These are phyloP conservation scores for Lithobates sylvaticus DNA, from an alignment of 2,797 vertebrate genomes.

Conservation along the genomic window DNA sequence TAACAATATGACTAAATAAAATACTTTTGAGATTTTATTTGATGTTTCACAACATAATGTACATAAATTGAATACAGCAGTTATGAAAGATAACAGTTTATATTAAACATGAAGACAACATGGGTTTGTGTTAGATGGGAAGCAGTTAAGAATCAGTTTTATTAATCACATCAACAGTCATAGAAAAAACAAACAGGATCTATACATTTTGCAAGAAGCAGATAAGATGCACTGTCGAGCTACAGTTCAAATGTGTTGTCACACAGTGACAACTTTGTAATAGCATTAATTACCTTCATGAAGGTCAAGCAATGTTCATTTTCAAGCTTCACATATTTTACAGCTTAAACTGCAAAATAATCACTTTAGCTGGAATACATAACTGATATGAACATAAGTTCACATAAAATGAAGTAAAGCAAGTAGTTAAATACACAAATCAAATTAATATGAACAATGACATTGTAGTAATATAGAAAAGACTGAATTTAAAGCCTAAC, in stretches of 20 bases:
- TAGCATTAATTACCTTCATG: conserved; percentile 76
- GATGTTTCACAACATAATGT: conserved; percentile 71
- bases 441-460: no score
- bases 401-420: neutral
- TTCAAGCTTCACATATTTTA: conserved; percentile 84
- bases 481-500: no score
- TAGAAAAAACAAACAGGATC: conserved; percentile 70
- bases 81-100: conserved; percentile 75
- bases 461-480: no score
- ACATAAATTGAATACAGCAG: conserved; percentile 79
- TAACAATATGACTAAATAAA: conserved; percentile 52
- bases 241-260: conserved; percentile 84
- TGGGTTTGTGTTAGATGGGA: conserved; percentile 70
- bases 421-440: no score
- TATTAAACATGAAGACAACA: conserved; percentile 78
- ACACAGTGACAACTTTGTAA: conserved; percentile 93
- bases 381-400: conserved; percentile 65
- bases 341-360: conserved; percentile 73
- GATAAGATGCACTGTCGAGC: conserved; percentile 78
- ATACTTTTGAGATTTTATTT: conserved; percentile 77
- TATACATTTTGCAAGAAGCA: conserved; percentile 77
- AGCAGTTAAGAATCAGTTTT: conserved; percentile 72
- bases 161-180: conserved; percentile 73
- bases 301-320: conserved; percentile 73
- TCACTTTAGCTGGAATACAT: conserved; percentile 68